A percentile compares a stretch with the other conserved stretches of the same genome.
Evolutionary conservation across 1,140 invertebrate species (phyloP).

Genomic region (Armadillidium nasatum): DNA sequence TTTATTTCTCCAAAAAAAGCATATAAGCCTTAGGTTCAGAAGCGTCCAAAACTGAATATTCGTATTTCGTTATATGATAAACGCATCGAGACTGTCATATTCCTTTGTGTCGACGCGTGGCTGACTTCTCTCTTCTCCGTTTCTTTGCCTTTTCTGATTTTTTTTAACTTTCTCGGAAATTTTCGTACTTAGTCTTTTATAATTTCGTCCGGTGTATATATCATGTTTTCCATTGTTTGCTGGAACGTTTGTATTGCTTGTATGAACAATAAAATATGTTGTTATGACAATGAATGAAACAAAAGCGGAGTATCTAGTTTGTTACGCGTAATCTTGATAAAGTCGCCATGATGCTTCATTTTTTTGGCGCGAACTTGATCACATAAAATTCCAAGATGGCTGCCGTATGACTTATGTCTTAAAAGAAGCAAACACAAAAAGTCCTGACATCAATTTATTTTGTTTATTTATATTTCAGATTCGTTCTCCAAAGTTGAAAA

Average conservation of each 20-base stretch:
- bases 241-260: constrained; percentile 28
- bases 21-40: constrained; percentile 43
- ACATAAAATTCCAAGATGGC: constrained; percentile 42
- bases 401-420: constrained; percentile 17
- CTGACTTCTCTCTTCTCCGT: constrained; percentile 37
- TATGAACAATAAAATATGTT: background rate
- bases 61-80: constrained; percentile 44
- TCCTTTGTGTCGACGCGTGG: constrained; percentile 43
- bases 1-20: constrained; percentile 44
- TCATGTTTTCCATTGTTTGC: constrained; percentile 27
- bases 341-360: constrained; percentile 40
- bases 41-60: constrained; percentile 43
- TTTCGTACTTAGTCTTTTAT: constrained; percentile 34
- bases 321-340: constrained; percentile 34
- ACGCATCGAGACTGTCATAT: constrained; percentile 44
- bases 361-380: constrained; percentile 39
- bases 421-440: background rate
- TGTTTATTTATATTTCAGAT: background rate
- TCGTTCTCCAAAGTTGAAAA: background rate
- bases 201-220: constrained; percentile 30
- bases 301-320: constrained; percentile 35
- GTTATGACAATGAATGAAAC: constrained; percentile 36
- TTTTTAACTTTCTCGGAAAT: constrained; percentile 33
- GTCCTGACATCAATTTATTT: background rate
- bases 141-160: no score